Evolutionary conservation across 2,888 invertebrate genomes (phyloP).

Genomic region (Drosophila diplacantha): DNA sequence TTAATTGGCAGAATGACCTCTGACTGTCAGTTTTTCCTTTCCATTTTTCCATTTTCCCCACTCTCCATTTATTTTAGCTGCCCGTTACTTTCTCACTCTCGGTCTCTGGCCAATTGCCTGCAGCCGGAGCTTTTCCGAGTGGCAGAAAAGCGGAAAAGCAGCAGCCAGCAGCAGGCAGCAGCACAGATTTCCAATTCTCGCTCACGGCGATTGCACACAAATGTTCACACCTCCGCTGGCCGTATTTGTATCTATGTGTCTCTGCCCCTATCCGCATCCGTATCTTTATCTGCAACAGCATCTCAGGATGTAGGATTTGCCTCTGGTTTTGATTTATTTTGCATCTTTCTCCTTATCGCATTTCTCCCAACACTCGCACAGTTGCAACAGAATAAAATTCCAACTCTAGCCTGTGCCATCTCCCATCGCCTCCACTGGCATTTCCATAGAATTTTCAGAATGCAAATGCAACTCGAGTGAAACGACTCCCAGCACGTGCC

Average conservation of each 20-base stretch:
- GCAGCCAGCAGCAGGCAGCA: neutral
- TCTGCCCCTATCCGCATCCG: slow-evolving; percentile 1
- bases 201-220: slow-evolving; percentile 26
- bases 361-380: slow-evolving; percentile 14
- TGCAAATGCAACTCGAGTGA: slow-evolving; percentile 28
- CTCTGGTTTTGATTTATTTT: slow-evolving; percentile 34
- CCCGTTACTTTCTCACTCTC: slow-evolving; percentile 19
- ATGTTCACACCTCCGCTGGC: slow-evolving; percentile 22
- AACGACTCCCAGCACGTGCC: slow-evolving; percentile 31
- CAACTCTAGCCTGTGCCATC: neutral
- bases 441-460: slow-evolving; percentile 37
- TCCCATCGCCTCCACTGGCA: slow-evolving; percentile 23
- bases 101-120: slow-evolving; percentile 16
- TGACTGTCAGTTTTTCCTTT: slow-evolving; percentile 20
- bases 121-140: slow-evolving; percentile 11
- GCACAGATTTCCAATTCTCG: slow-evolving; percentile 24
- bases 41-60: neutral
- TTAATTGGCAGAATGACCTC: slow-evolving; percentile 31
- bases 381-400: slow-evolving; percentile 24
- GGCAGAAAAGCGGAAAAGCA: slow-evolving; percentile 3
- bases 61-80: slow-evolving; percentile 11
- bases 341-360: slow-evolving; percentile 16
- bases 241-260: neutral
- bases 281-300: slow-evolving; percentile 2
- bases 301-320: neutral